phyloP scores from a whole-genome alignment of 1,140 invertebrate species.

The Diabrotica undecimpunctata region DNA sequence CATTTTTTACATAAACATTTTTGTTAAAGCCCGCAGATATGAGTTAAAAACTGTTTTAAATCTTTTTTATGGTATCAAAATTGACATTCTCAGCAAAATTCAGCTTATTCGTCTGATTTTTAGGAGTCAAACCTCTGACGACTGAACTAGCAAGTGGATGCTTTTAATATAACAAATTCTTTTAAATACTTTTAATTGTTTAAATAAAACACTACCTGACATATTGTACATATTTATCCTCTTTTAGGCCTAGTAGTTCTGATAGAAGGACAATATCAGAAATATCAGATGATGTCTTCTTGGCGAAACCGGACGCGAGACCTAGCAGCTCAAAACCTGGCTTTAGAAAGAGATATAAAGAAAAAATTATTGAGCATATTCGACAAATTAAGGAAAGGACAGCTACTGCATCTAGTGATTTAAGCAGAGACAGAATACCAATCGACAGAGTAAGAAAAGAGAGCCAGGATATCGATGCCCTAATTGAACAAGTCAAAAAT shows the following conservation, averaged over 20 bases:
- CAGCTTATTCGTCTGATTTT: too few relatives aligned
- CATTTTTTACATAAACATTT: too few relatives aligned
- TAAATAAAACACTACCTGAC: too few relatives aligned
- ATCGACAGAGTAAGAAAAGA: conserved; percentile 22
- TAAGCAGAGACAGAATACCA: conserved; percentile 12
- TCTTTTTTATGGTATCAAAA: too few relatives aligned
- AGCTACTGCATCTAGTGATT: neutral
- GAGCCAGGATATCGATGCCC: conserved; percentile 21
- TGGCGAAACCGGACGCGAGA: neutral
- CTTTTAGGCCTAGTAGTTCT: neutral
- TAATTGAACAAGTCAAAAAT: conserved; percentile 20
- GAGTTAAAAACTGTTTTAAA: too few relatives aligned
- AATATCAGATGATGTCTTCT: conserved; percentile 19
- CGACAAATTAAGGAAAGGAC: conserved; percentile 14
- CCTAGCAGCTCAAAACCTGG: neutral
- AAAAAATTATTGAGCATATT: conserved; percentile 17
- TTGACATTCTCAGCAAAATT: too few relatives aligned
- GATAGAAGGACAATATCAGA: conserved; percentile 18
- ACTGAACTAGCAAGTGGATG: too few relatives aligned
- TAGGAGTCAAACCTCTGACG: too few relatives aligned
- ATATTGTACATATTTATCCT: too few relatives aligned
- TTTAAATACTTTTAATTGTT: too few relatives aligned
- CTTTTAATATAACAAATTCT: too few relatives aligned
- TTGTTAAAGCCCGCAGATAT: too few relatives aligned
- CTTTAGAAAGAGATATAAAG: conserved; percentile 19